phyloP scores from a whole-genome alignment of 1,140 invertebrate species.

The Popillia japonica region DNA sequence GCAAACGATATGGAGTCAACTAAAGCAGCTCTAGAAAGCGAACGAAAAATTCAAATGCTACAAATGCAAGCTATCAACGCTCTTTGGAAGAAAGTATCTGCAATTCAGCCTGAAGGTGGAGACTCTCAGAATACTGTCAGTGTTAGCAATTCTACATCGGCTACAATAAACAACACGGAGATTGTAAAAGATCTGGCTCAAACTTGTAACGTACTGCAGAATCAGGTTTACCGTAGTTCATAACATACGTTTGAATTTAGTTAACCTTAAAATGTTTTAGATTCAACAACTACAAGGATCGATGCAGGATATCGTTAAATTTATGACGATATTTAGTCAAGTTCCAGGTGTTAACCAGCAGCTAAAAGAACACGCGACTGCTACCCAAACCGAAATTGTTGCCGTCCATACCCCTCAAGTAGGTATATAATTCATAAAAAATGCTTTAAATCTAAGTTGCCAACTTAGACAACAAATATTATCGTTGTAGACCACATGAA shows the following conservation, averaged over 20 bases:
- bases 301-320: slow-evolving; percentile 77
- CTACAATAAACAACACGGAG: slow-evolving; percentile 50
- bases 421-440: slow-evolving; percentile 23
- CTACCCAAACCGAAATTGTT: slow-evolving; percentile 80
- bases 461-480: neutral
- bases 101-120: slow-evolving; percentile 63
- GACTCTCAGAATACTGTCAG: slow-evolving; percentile 7
- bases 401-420: slow-evolving; percentile 78
- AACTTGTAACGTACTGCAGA: slow-evolving; percentile 63
- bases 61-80: slow-evolving; percentile 92
- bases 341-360: slow-evolving; percentile 60
- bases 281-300: slow-evolving; percentile 78
- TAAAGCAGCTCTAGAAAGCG: slow-evolving; percentile 82
- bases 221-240: slow-evolving; percentile 54
- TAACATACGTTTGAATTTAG: neutral
- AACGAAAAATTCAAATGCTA: slow-evolving; percentile 83
- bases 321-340: slow-evolving; percentile 66
- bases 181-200: slow-evolving; percentile 63
- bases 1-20: slow-evolving; percentile 83
- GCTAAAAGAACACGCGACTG: slow-evolving; percentile 65
- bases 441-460: neutral
- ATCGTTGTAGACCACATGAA: neutral
- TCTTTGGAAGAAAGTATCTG: slow-evolving; percentile 87
- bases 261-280: slow-evolving; percentile 58
- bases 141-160: slow-evolving; percentile 39